phyloP scores from a whole-genome alignment of 2,113 vertebrate genomes.

The Corydoras sp. region DNA sequence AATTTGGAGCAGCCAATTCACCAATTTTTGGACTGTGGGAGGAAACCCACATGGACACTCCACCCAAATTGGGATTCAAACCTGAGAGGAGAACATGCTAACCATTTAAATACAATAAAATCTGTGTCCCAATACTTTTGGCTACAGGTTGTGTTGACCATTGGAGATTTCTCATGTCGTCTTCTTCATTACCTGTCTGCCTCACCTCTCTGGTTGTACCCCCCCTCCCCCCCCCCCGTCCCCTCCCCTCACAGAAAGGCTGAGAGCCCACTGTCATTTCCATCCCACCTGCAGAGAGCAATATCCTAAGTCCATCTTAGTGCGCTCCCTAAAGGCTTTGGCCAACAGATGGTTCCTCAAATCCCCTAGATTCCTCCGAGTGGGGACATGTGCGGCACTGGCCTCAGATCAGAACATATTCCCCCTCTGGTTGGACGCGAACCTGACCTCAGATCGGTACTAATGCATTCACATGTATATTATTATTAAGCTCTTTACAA shows the following conservation, averaged over 20 bases:
- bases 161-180: too few species aligned
- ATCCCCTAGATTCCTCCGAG: conserved; percentile 63
- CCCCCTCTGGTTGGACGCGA: background rate
- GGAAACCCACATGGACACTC: too few species aligned
- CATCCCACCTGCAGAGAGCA: conserved; percentile 72
- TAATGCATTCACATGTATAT: too few species aligned
- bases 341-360: conserved; percentile 71
- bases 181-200: background rate
- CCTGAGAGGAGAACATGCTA: too few species aligned
- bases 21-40: too few species aligned
- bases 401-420: conserved; percentile 41
- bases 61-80: too few species aligned
- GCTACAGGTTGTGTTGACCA: too few species aligned
- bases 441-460: too few species aligned
- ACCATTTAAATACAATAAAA: too few species aligned
- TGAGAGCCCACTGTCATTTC: conserved; percentile 48
- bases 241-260: conserved; percentile 27
- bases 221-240: background rate
- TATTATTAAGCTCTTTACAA: too few species aligned
- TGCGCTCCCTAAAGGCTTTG: conserved; percentile 62
- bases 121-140: too few species aligned
- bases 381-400: conserved; percentile 57
- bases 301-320: conserved; percentile 70
- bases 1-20: too few species aligned
- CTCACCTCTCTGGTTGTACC: background rate